Percentiles rank a stretch among this genome's conserved stretches.
phyloP scores from a whole-genome alignment of 2,888 invertebrate genomes.

The Achlya flavicornis region DNA sequence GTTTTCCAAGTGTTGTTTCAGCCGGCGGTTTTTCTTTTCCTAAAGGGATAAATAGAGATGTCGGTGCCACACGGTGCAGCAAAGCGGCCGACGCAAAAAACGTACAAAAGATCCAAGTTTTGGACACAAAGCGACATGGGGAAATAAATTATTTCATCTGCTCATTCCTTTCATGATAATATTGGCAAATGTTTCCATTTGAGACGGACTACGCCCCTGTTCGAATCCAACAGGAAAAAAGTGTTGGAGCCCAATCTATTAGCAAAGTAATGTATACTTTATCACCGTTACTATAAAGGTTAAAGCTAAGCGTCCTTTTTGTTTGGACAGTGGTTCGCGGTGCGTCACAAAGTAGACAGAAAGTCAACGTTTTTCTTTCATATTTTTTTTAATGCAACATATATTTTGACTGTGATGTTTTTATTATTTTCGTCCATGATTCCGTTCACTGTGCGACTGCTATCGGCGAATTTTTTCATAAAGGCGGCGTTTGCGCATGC shows the following conservation, averaged over 20 bases:
- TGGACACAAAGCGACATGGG: conserved; percentile 81
- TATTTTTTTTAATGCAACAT: conserved; percentile 70
- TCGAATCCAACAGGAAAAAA: conserved; percentile 58
- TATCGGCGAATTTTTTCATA: conserved; percentile 64
- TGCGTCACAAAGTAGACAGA: conserved; percentile 75
- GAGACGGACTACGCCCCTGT: conserved; percentile 78
- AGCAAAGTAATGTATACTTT: conserved; percentile 27
- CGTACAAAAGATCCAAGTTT: conserved; percentile 76
- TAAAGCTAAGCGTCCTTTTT: conserved; percentile 19
- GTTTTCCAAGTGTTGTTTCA: conserved; percentile 15
- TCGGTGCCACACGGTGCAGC: conserved; percentile 71
- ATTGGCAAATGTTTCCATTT: conserved; percentile 84
- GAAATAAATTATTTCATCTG: conserved; percentile 84
- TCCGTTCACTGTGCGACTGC: conserved; percentile 62
- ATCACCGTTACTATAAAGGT: conserved; percentile 25
- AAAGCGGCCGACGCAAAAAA: conserved; percentile 77
- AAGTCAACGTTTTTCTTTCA: conserved; percentile 73
- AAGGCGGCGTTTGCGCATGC: conserved; percentile 65
- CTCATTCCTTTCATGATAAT: conserved; percentile 82
- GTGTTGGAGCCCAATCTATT: conserved; percentile 15
- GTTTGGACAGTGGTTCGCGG: conserved; percentile 61
- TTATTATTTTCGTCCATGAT: conserved; percentile 83
- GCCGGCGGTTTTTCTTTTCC: conserved; percentile 68
- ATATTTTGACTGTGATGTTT: conserved; percentile 84
- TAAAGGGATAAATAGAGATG: conserved; percentile 78